These are phyloP conservation scores for Parnassius mnemosyne DNA, from an alignment of 2,888 invertebrate genomes.

Conservation along the genomic window DNA sequence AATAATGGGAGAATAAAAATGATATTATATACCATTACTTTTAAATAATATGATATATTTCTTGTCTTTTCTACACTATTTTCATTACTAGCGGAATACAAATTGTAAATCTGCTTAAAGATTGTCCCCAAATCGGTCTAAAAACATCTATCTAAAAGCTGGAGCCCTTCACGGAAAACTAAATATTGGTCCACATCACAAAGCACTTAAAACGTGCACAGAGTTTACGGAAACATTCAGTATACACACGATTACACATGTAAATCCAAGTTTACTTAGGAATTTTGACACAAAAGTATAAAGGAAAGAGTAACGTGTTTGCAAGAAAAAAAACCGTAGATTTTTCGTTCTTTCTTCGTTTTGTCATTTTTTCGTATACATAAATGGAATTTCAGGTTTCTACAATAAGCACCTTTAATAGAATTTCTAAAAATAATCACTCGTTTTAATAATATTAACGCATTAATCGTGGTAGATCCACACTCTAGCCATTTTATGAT, in stretches of 20 bases:
- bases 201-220: constrained; percentile 26
- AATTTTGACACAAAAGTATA: constrained; percentile 23
- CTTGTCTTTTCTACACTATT: too few relatives aligned
- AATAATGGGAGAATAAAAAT: too few relatives aligned
- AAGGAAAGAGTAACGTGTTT: constrained; percentile 19
- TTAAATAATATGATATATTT: too few relatives aligned
- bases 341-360: too few relatives aligned
- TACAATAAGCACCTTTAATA: constrained; percentile 12
- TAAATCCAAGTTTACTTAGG: constrained; percentile 29
- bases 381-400: constrained; percentile 7
- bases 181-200: constrained; percentile 26
- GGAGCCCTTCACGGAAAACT: constrained; percentile 15
- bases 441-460: too few relatives aligned
- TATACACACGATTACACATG: constrained; percentile 28
- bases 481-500: too few relatives aligned
- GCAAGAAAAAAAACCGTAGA: neutral
- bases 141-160: constrained; percentile 19
- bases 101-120: constrained; percentile 15
- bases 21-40: too few relatives aligned
- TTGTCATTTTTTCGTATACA: constrained; percentile 10
- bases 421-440: constrained; percentile 16
- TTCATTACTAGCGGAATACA: neutral
- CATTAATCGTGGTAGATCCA: too few relatives aligned
- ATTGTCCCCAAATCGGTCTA: constrained; percentile 14
- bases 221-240: constrained; percentile 14